Percentiles rank a stretch among this genome's conserved stretches.
phyloP scores from a whole-genome alignment of 2,797 vertebrate species.

The Tragelaphus oryx region DNA sequence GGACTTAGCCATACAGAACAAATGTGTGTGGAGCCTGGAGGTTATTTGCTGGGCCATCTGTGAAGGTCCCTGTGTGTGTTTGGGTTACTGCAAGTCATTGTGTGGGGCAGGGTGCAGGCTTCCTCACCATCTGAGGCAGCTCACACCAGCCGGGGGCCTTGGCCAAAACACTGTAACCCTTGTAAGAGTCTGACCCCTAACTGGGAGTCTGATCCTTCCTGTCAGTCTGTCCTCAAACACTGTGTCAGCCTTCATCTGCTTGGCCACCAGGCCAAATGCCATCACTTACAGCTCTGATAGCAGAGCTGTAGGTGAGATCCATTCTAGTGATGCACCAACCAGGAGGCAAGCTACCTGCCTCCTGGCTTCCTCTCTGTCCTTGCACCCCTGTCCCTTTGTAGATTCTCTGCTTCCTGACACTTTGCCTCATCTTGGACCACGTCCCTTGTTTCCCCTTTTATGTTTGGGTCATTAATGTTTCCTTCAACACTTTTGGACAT shows the following conservation, averaged over 20 bases:
- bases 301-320: neutral
- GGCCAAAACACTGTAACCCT: neutral
- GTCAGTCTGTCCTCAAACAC: neutral
- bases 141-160: neutral
- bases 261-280: neutral
- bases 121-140: neutral
- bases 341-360: neutral
- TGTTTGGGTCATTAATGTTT: neutral
- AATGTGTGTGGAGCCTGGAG: neutral
- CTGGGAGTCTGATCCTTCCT: neutral
- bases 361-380: neutral
- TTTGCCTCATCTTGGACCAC: neutral
- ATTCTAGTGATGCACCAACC: neutral
- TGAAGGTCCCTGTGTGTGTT: neutral
- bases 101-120: neutral
- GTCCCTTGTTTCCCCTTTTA: neutral
- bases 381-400: neutral
- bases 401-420: neutral
- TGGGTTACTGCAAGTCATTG: neutral
- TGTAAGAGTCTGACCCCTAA: neutral
- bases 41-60: neutral
- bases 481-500: neutral
- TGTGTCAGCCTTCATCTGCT: neutral
- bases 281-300: neutral
- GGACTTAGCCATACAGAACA: neutral